Base-by-base conservation (phyloP, 92 coral and sea anemone genomes). In the Porites divaricata region DNA sequence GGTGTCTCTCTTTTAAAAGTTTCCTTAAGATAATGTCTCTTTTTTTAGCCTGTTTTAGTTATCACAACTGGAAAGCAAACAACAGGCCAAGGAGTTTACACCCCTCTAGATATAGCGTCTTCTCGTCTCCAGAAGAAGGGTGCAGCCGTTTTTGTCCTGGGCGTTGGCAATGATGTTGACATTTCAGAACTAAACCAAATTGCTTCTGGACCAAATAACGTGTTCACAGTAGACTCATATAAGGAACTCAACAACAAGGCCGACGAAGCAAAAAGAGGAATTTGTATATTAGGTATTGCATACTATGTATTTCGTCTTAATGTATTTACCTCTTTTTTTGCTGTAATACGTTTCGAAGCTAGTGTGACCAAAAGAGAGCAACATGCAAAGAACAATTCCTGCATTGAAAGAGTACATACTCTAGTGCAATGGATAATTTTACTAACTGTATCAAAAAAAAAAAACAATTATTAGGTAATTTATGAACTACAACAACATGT, bases 1-100 rank as follows among this genome's bases (percentile, higher is more conserved):
- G 41, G 41, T 28, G 2, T 28, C 41, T 28, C 41, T 28, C 41
- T 28, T 28, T 28, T 28, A 28, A 28, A 28, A 6, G 41, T 28
- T 4, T 28, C 41, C 4, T 28, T 28, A 28, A 28, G 41, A 28
- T 28, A 2, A 28, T 54, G 15, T 70, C 24, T 70, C 22, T 14
- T 12, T 8, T 22, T 70, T 59, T 86, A 88, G 91, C 72, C 84
- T 22, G 83, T 74, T 4, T 23, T 88, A 9, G 83, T 88, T 1
- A 59, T 88, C 59, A 88, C 91, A 0, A 82, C 83, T 48, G 91
- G 91, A 8, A 62, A 69, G 63, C 91, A 88, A 49, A 88, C 91
- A 15, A 82, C 14, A 65, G 91, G 83, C 74, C 67, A 35, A 53
- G 91, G 88, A 12, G 13, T 63, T 5, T 88, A 53, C 63, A 76